Percentiles rank a stretch among this genome's conserved stretches.
phyloP scores from a whole-genome alignment of 92 coral and sea anemone genomes.

The Zoanthus sociatus region DNA sequence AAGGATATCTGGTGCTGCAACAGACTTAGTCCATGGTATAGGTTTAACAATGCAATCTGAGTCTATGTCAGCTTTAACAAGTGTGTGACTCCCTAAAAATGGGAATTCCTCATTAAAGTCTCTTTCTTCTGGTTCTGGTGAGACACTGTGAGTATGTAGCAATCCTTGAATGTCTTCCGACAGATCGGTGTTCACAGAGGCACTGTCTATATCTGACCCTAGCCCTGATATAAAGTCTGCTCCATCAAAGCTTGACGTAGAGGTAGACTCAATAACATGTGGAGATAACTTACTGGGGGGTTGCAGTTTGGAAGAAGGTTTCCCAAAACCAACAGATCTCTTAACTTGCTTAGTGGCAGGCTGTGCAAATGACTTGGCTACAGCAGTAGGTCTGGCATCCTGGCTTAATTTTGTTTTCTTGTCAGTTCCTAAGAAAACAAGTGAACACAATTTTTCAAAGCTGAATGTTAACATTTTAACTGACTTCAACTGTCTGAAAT shows the following conservation, averaged over 20 bases:
- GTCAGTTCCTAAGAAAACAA: constrained; percentile 52
- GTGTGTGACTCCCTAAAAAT: constrained; percentile 20
- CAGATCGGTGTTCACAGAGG: constrained; percentile 56
- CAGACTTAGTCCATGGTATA: constrained; percentile 22
- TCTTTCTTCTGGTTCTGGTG: constrained; percentile 53
- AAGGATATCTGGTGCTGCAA: constrained; percentile 84
- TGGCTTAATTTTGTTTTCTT: constrained; percentile 30
- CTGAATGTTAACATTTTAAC: background rate
- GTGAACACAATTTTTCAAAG: background rate
- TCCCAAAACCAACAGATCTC: constrained; percentile 1
- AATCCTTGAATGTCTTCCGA: constrained; percentile 61
- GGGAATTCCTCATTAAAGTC: constrained; percentile 45
- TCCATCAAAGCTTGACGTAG: constrained; percentile 58
- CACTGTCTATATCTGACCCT: constrained; percentile 68
- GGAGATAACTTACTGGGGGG: constrained; percentile 30
- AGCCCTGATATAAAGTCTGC: constrained; percentile 46
- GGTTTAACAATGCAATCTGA: constrained; percentile 1
- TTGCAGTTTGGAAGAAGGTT: constrained; percentile 52
- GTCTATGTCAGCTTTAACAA: background rate
- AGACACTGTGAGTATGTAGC: constrained; percentile 43
- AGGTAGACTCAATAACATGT: constrained; percentile 52
- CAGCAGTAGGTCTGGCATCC: constrained; percentile 15
- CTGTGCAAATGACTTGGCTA: constrained; percentile 21
- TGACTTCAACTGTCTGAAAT: background rate
- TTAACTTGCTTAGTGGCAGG: constrained; percentile 36